A percentile compares a stretch with the other conserved stretches of the same genome.
phyloP scores from a whole-genome alignment of 2,888 invertebrate genomes.

The Aphidoletes aphidimyza region DNA sequence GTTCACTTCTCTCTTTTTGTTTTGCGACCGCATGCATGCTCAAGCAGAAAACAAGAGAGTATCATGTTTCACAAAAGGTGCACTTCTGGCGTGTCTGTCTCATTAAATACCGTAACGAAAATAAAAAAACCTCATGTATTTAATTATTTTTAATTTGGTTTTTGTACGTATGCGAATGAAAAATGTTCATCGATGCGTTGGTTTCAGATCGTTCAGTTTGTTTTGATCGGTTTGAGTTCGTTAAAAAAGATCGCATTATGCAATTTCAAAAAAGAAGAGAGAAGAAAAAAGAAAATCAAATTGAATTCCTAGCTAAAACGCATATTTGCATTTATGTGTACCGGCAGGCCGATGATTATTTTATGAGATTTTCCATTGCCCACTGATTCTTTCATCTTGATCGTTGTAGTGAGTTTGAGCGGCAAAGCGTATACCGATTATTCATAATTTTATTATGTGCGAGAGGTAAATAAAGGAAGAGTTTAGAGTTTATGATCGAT shows the following conservation, averaged over 20 bases:
- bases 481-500: constrained; percentile 20
- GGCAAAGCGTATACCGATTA: too few relatives aligned
- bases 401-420: too few relatives aligned
- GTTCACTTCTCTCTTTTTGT: not conserved
- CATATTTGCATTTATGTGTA: constrained; percentile 27
- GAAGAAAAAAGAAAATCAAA: too few relatives aligned
- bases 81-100: not conserved
- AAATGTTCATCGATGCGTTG: not conserved
- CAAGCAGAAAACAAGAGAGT: not conserved
- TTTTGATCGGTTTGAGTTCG: too few relatives aligned
- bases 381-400: too few relatives aligned
- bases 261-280: too few relatives aligned
- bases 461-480: not conserved
- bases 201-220: not conserved
- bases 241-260: too few relatives aligned
- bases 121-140: too few relatives aligned
- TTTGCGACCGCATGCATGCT: not conserved
- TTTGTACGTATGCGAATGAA: not conserved
- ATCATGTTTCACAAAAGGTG: constrained; percentile 23
- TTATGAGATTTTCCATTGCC: not conserved
- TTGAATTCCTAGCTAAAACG: not conserved
- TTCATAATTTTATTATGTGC: too few relatives aligned
- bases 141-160: constrained; percentile 12
- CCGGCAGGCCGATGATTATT: not conserved
- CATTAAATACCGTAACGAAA: constrained; percentile 49